These are phyloP conservation scores for Mythimna lalbum DNA, from an alignment of 2,888 invertebrate genomes.

Conservation along the genomic window DNA sequence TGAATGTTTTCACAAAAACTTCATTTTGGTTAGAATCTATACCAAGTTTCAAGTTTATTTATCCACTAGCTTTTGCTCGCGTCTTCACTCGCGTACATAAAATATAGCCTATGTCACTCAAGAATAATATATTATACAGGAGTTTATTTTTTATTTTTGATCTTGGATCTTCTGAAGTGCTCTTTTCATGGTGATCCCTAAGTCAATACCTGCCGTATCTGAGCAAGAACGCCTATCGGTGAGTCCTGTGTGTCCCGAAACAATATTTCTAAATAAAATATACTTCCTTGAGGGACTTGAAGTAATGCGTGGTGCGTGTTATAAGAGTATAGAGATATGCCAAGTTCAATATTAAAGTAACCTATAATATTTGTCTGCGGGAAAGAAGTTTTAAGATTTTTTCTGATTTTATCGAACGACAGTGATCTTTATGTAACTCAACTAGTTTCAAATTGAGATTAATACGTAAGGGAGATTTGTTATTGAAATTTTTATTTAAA, in stretches of 20 bases:
- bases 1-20: no score
- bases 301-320: constrained; percentile 53
- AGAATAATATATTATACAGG: no score
- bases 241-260: constrained; percentile 80
- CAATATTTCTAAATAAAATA: constrained; percentile 88
- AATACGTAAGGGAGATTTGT: neutral
- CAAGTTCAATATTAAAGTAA: neutral
- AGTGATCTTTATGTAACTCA: neutral
- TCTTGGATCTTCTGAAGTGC: constrained; percentile 14
- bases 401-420: neutral
- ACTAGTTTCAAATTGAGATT: no score
- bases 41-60: no score
- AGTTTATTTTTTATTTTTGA: neutral
- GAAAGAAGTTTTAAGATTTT: neutral
- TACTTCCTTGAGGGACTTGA: constrained; percentile 76
- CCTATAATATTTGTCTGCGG: neutral
- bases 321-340: constrained; percentile 10
- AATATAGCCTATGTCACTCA: no score
- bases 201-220: constrained; percentile 78
- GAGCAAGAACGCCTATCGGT: constrained; percentile 74
- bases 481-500: neutral
- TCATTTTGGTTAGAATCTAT: no score
- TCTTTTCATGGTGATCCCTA: constrained; percentile 47
- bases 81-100: no score
- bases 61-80: no score